These are phyloP conservation scores for Lycodopsis pacificus DNA, from an alignment of 2,797 vertebrate species.

Conservation along the genomic window DNA sequence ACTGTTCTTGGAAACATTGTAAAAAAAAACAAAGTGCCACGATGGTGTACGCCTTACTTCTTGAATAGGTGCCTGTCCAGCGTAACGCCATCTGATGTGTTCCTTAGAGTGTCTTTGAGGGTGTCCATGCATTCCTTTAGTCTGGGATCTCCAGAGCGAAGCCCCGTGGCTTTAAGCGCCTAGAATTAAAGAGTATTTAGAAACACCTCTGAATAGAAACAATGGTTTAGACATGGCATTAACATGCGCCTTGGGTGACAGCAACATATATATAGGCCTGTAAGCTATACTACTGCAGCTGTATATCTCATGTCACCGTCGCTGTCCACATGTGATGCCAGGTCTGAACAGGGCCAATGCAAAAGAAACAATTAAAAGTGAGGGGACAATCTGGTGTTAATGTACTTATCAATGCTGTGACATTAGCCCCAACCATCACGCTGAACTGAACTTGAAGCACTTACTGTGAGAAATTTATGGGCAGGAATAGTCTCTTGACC, in stretches of 20 bases:
- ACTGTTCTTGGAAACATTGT: not conserved
- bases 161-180: constrained; percentile 96
- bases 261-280: no score
- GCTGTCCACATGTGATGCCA: not conserved
- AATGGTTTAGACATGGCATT: not conserved
- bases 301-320: not conserved
- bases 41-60: constrained; percentile 86
- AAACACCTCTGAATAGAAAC: not conserved
- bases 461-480: constrained; percentile 97
- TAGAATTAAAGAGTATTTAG: constrained; percentile 59
- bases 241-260: not conserved
- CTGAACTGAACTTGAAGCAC: constrained; percentile 60
- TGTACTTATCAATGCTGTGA: not conserved
- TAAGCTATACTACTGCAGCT: not conserved
- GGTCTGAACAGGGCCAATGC: not conserved
- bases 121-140: constrained; percentile 99
- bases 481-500: constrained; percentile 97
- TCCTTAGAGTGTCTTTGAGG: constrained; percentile 92
- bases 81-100: constrained; percentile 93
- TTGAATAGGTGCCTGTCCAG: constrained; percentile 97
- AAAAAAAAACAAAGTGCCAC: not conserved
- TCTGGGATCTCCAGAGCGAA: constrained; percentile 94
- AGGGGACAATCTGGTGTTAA: not conserved
- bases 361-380: not conserved
- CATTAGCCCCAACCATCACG: not conserved